These are phyloP conservation scores for Mesorhabditis sp. DNA, from an alignment of 2,888 invertebrate genomes.

Conservation along the genomic window DNA sequence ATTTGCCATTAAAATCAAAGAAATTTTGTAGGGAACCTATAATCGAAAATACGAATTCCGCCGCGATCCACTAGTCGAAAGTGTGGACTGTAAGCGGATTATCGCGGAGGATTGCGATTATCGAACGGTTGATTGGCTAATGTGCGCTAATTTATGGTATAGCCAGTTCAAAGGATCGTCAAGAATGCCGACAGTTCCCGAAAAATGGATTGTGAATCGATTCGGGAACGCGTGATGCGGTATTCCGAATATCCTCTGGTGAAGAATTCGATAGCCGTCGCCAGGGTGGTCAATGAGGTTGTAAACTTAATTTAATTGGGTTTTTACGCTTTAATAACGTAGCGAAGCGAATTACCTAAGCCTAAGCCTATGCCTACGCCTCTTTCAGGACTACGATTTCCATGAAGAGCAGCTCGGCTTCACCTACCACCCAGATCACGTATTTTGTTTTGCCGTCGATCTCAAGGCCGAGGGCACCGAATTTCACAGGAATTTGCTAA, in stretches of 20 bases:
- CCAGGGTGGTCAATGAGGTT: slow-evolving; percentile 2
- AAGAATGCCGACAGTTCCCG: too few relatives aligned
- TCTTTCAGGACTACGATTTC: background rate
- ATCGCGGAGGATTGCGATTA: background rate
- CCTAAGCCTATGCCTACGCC: too few relatives aligned
- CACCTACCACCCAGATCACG: background rate
- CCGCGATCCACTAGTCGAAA: background rate
- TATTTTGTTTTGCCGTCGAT: slow-evolving; percentile 4
- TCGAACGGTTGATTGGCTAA: background rate
- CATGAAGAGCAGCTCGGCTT: background rate
- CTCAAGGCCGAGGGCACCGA: background rate
- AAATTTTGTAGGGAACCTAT: slow-evolving; percentile 1
- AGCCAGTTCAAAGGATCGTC: too few relatives aligned
- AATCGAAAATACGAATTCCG: background rate
- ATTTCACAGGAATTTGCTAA: background rate
- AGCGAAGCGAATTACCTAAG: too few relatives aligned
- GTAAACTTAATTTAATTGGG: background rate
- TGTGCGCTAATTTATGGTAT: too few relatives aligned
- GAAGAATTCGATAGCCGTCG: background rate
- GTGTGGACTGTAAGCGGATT: background rate
- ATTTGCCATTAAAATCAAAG: background rate
- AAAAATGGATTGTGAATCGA: slow-evolving; percentile 4
- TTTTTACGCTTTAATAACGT: too few relatives aligned
- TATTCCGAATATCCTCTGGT: slow-evolving; percentile 4
- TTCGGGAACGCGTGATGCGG: background rate